Evolutionary conservation across 2,888 invertebrate genomes (phyloP).

Genomic region (Autographa gamma): DNA sequence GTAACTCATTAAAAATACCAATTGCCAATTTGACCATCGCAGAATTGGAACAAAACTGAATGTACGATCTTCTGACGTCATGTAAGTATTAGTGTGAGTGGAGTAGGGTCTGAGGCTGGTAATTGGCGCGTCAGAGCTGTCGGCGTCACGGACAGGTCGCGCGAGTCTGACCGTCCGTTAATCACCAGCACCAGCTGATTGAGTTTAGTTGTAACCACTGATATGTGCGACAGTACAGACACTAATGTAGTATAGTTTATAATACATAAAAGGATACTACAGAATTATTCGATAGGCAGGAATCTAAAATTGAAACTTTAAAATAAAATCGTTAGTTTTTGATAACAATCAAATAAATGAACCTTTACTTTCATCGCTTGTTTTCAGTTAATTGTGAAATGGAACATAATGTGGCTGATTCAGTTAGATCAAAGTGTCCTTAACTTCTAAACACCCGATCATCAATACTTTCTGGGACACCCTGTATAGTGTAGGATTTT

Average conservation of each 20-base stretch:
- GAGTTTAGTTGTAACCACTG: background rate
- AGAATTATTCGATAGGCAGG: background rate
- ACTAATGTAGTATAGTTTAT: background rate
- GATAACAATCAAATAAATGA: background rate
- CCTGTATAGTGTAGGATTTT: background rate
- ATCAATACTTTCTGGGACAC: no score
- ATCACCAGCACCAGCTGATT: conserved; percentile 19
- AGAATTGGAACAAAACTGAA: background rate
- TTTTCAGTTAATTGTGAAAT: no score
- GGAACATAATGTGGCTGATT: no score
- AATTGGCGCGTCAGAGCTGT: conserved; percentile 22
- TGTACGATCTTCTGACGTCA: conserved; percentile 2
- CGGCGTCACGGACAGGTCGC: conserved; percentile 24
- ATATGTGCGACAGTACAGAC: background rate
- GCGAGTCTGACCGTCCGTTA: conserved; percentile 39
- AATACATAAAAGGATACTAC: no score
- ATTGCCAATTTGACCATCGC: background rate
- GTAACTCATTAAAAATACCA: background rate
- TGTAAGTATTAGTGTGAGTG: conserved; percentile 12
- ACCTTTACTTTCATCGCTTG: no score
- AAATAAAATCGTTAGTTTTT: background rate
- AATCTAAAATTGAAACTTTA: background rate
- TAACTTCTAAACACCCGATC: background rate
- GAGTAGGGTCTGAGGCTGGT: conserved; percentile 47
- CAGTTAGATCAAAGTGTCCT: no score